Percentiles rank a stretch among this genome's conserved stretches.
Conservation (phyloP, 2,888 invertebrate genomes). For the Acrobasis suavella region DNA sequence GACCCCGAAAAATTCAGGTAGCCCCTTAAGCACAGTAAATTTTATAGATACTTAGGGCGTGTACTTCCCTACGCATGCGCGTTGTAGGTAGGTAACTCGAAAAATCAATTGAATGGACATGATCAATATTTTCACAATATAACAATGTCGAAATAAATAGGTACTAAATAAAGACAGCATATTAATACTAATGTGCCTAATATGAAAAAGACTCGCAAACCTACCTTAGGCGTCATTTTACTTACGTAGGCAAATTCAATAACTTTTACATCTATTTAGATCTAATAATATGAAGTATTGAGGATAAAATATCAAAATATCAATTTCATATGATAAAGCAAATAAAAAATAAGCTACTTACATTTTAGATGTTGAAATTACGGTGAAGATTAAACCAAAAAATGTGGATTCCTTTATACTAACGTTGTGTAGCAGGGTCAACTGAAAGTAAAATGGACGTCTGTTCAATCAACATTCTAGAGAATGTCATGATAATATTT, state of each 20-base stretch:
- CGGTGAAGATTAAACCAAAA: conserved; percentile 54
- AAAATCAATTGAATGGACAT: background rate
- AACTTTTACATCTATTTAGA: no score
- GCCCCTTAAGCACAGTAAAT: no score
- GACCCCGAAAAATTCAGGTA: background rate
- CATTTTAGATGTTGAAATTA: conserved; percentile 50
- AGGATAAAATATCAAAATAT: conserved; percentile 1
- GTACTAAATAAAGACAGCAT: background rate
- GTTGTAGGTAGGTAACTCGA: background rate
- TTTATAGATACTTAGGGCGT: background rate
- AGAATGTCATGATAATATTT: no score
- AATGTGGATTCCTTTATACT: conserved; percentile 44
- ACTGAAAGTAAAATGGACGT: conserved; percentile 57
- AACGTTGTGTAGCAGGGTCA: conserved; percentile 62
- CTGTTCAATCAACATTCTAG: no score
- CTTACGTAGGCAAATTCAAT: background rate
- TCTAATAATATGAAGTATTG: no score
- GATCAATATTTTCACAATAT: background rate
- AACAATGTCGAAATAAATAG: background rate
- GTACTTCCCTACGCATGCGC: conserved; percentile 5
- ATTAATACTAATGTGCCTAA: no score
- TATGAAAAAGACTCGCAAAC: no score
- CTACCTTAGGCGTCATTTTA: background rate
- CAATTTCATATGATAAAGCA: background rate
- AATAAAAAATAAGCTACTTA: conserved; percentile 49